Evolutionary conservation across 1,140 invertebrate genomes (phyloP).

Genomic region (Heliothis subflexa): DNA sequence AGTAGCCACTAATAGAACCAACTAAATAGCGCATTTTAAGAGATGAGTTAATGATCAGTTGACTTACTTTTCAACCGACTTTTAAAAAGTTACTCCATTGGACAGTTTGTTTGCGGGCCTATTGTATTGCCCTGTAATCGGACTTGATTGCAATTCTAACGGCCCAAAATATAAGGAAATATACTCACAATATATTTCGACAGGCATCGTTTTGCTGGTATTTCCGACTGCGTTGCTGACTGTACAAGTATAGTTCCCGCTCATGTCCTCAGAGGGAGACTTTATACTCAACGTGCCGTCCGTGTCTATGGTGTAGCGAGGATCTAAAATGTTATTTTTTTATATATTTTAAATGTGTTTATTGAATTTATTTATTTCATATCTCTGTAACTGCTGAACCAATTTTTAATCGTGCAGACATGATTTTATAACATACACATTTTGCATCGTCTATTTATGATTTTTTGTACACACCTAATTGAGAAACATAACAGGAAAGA

Average conservation of each 20-base stretch:
- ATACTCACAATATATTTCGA: constrained; percentile 75
- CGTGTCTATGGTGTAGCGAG: constrained; percentile 63
- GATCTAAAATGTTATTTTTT: constrained; percentile 60
- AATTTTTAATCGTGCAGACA: not conserved
- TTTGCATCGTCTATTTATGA: no score
- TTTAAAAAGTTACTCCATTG: no score
- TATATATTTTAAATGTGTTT: not conserved
- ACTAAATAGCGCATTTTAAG: no score
- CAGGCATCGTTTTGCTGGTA: constrained; percentile 61
- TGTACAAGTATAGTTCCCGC: constrained; percentile 76
- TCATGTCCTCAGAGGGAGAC: constrained; percentile 70
- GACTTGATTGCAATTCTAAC: no score
- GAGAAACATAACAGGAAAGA: no score
- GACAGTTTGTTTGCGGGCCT: no score
- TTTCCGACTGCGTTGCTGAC: constrained; percentile 70
- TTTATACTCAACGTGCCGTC: constrained; percentile 76
- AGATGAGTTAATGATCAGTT: no score
- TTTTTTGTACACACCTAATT: no score
- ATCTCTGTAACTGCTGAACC: not conserved
- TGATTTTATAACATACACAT: no score
- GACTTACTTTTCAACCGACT: no score
- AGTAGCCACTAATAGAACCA: no score
- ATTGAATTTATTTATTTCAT: not conserved
- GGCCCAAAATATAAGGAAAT: constrained; percentile 23
- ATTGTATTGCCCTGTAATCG: no score